Evolutionary conservation across 2,797 vertebrate genomes (phyloP), one percentile per base, ranked within the genome.

Genomic region (Fistularia tabacaria): DNA sequence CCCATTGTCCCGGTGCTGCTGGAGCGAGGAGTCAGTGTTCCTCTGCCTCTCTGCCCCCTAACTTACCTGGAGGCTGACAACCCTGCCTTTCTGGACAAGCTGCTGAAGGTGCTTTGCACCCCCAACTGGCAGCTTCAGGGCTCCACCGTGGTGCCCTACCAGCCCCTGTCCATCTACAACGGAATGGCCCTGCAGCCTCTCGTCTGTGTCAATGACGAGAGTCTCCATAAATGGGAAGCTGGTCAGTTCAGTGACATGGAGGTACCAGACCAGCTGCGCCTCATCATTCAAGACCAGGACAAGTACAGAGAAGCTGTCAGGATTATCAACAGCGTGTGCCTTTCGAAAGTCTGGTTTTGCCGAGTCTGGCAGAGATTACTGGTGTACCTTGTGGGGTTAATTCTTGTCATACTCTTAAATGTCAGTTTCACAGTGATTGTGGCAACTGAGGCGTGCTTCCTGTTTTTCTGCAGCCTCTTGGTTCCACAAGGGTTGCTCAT

Each of bases 41-140:
- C 76, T 0, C 80, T 90, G 37, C 77, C 89, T 54, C 74, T 89
- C 57, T 86, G 85, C 55, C 85, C 85, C 74, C 80, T 91, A 37
- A 87, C 85, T 14, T 88, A 85, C 56, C 71, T 91, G 50, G 85
- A 90, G 42, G 80, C 61, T 52, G 40, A 6, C 0, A 78, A 85
- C 7, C 25, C 74, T 0, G 55, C 63, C 44, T 87, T 88, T 36
- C 60, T 72, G 51, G 51, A 57, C 14, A 88, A 85, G 64, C 51
- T 88, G 53, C 48, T 68, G 36, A 83, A 66, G 51, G 79, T 81
- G 7, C 71, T 89, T 10, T 77, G 77, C 64, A 83, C 62, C 11
- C 62, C 83, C 48, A 88, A 74, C 57, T 51, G 56, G 1, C 40
- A 71, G 15, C 55, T 85, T 46, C 59, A 25, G 9, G 46, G 55